Percentiles rank a stretch among this genome's conserved stretches.
phyloP scores from a whole-genome alignment of 2,888 invertebrate species.

The Drosophila sordidula region DNA sequence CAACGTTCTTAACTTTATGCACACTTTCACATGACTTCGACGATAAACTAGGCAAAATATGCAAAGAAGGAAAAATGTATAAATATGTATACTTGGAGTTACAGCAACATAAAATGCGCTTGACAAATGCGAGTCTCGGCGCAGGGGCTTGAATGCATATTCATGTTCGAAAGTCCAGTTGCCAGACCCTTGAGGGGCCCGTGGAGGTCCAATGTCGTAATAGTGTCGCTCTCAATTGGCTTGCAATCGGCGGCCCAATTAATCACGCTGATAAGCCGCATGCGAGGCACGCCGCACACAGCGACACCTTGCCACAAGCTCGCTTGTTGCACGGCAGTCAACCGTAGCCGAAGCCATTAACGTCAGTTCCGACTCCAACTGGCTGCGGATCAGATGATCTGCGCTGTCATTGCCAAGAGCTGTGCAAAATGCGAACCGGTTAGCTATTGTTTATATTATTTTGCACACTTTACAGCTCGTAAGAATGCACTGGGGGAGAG shows the following conservation, averaged over 20 bases:
- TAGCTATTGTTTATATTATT: conserved; percentile 2
- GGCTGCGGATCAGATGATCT: conserved; percentile 27
- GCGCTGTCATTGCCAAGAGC: conserved; percentile 43
- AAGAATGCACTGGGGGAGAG: background rate
- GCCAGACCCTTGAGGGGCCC: conserved; percentile 7
- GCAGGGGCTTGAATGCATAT: conserved; percentile 1
- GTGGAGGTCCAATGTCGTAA: conserved; percentile 37
- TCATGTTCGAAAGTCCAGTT: conserved; percentile 37
- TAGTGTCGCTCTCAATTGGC: conserved; percentile 23
- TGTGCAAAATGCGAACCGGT: conserved; percentile 33
- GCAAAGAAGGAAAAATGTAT: no score
- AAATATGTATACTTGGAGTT: background rate
- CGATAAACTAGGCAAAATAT: no score
- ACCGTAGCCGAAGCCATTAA: conserved; percentile 18
- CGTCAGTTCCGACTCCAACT: background rate
- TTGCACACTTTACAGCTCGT: conserved; percentile 3
- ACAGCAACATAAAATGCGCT: no score
- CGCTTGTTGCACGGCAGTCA: background rate
- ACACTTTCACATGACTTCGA: no score
- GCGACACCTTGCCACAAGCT: background rate
- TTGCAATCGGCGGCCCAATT: conserved; percentile 47
- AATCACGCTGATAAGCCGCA: conserved; percentile 40
- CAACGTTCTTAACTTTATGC: no score
- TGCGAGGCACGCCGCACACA: conserved; percentile 12
- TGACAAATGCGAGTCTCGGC: background rate